Evolutionary conservation across 1,140 invertebrate genomes (phyloP).

Genomic region (Leptoteleia sp.): DNA sequence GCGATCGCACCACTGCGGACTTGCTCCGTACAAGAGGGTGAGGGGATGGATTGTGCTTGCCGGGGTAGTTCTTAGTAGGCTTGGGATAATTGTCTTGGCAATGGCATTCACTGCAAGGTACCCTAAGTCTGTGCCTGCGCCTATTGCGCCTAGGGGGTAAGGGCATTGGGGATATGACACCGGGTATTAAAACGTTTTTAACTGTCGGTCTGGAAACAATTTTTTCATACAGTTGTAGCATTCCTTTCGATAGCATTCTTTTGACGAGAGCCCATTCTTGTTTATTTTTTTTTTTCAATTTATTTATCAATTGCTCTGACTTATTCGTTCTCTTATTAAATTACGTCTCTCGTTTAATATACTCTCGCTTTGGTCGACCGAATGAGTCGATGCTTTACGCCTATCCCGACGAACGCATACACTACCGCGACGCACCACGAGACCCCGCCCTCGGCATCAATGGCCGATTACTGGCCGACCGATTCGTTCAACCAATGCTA

Average conservation of each 20-base stretch:
- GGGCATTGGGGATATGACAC: conserved; percentile 80
- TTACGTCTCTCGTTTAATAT: conserved; percentile 26
- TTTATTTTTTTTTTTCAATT: conserved; percentile 26
- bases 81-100: conserved; percentile 73
- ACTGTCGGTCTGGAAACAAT: conserved; percentile 82
- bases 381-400: conserved; percentile 64
- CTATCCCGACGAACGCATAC: background rate
- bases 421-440: conserved; percentile 17
- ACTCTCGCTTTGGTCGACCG: conserved; percentile 63
- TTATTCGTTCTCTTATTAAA: conserved; percentile 11
- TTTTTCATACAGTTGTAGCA: conserved; percentile 77
- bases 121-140: conserved; percentile 81
- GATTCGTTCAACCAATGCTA: conserved; percentile 75
- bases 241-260: conserved; percentile 67
- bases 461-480: conserved; percentile 61
- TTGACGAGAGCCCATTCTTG: conserved; percentile 61
- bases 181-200: conserved; percentile 81
- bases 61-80: conserved; percentile 71
- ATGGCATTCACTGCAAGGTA: conserved; percentile 81
- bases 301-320: conserved; percentile 4
- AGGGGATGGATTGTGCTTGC: conserved; percentile 76
- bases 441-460: no score
- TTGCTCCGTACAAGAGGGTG: conserved; percentile 81
- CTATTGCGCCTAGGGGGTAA: conserved; percentile 80
- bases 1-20: conserved; percentile 81